Evolutionary conservation across 2,113 vertebrate species (phyloP).

Genomic region (Microcebus lehilahytsara): DNA sequence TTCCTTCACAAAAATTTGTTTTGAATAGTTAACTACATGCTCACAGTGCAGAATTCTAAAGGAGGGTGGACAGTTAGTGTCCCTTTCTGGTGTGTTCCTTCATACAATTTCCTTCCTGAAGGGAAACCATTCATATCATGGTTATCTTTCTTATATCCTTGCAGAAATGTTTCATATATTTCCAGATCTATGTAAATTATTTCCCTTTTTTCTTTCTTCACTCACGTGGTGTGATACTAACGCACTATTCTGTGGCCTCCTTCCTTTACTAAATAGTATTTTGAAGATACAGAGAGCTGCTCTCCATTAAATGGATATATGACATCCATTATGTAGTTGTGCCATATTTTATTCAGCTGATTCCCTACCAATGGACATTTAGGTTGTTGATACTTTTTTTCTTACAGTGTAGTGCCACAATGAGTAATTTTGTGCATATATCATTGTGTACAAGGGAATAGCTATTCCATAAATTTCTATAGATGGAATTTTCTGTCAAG

Average conservation of each 20-base stretch:
- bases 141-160: neutral
- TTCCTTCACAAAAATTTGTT: neutral
- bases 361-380: neutral
- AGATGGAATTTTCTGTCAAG: neutral
- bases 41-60: neutral
- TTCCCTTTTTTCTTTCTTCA: neutral
- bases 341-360: neutral
- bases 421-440: neutral
- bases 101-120: neutral
- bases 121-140: neutral
- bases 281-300: neutral
- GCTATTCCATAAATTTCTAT: neutral
- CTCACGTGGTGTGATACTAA: neutral
- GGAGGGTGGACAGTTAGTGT: neutral
- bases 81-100: neutral
- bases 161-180: neutral
- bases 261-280: neutral
- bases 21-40: neutral
- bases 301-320: neutral
- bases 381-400: neutral
- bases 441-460: neutral
- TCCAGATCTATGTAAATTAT: neutral
- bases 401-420: neutral
- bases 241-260: neutral
- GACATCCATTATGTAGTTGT: neutral